These are phyloP conservation scores for Dreissena rostriformis DNA, from an alignment of 1,140 invertebrate species.

Conservation along the genomic window DNA sequence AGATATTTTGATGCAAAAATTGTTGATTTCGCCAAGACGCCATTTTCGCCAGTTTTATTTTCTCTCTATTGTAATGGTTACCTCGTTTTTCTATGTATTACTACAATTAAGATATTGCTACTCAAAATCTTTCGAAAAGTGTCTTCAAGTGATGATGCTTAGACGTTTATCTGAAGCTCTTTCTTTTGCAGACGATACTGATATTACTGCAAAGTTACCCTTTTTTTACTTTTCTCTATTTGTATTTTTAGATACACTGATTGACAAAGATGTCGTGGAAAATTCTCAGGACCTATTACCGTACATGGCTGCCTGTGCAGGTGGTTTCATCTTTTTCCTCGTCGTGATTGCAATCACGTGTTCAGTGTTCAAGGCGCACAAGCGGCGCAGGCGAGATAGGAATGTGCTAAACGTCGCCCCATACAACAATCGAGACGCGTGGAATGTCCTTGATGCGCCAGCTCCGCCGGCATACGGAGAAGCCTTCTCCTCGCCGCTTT, in stretches of 20 bases:
- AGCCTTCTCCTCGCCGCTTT: slow-evolving; percentile 40
- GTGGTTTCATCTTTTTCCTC: slow-evolving; percentile 11
- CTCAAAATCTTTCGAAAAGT: no score
- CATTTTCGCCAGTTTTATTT: no score
- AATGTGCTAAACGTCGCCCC: background rate
- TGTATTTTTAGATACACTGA: background rate
- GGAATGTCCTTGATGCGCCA: slow-evolving; percentile 26
- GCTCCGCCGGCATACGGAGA: slow-evolving; percentile 53
- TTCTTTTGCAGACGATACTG: no score
- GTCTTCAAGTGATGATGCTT: no score
- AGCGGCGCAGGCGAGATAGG: background rate
- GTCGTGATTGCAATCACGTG: slow-evolving; percentile 23
- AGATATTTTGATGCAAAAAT: no score
- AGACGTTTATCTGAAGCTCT: no score
- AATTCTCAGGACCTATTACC: background rate
- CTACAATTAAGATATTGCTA: no score
- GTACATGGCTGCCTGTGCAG: slow-evolving; percentile 15
- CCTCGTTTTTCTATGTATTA: no score
- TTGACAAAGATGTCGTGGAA: background rate
- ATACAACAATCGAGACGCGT: background rate
- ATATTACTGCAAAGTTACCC: no score
- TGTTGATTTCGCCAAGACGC: no score
- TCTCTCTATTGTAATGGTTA: no score
- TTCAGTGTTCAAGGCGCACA: slow-evolving; percentile 34
- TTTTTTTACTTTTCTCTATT: no score